Evolutionary conservation across 1,140 invertebrate genomes (phyloP), one percentile per base, ranked within the genome.

Genomic region (Hycleus cichorii): DNA sequence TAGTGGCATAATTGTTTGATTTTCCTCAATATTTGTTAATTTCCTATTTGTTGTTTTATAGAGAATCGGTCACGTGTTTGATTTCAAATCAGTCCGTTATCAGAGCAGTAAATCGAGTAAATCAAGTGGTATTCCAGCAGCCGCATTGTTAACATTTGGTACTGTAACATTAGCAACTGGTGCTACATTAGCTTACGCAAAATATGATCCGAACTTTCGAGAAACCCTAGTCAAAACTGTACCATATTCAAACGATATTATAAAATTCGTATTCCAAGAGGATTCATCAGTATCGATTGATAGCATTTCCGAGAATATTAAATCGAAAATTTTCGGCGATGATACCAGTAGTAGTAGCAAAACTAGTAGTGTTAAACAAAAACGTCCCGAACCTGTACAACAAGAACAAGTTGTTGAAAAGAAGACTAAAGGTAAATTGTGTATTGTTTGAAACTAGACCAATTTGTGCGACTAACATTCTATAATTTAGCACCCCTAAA

Each of bases 191-290:
- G 81, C 79, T 44, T 85, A 84, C 68, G 84, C 83, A 24, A 88
- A 87, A 76, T 83, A 81, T 65, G 82, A 87, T 70, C 77, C 80
- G 45, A 80, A 85, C 45, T 83, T 88, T 62, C 77, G 87, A 58
- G 78, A 80, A 65, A 79, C 75, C 66, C 68, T 89, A 3, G 81
- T 82, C 65, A 75, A 80, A 44, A 86, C 86, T 73, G 77, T 81
- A 40, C 88, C 88, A 46, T 83, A 80, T 45, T 80, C 82, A 2
- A 83, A 88, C 62, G 71, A 79, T 11, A 73, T 86, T 10, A 79
- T 90, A 44, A 81, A 82, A 62, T 73, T 87, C 49, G 78, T 86
- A 0, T 83, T 85, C 57, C 78, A 83, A 65, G 87, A 89, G 70
- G 83, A 88, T 47, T 75, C 67, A 58, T 50, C 39, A 39, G 7